These are phyloP conservation scores for Leptopterna dolabrata DNA, from an alignment of 2,888 invertebrate genomes.

Conservation along the genomic window DNA sequence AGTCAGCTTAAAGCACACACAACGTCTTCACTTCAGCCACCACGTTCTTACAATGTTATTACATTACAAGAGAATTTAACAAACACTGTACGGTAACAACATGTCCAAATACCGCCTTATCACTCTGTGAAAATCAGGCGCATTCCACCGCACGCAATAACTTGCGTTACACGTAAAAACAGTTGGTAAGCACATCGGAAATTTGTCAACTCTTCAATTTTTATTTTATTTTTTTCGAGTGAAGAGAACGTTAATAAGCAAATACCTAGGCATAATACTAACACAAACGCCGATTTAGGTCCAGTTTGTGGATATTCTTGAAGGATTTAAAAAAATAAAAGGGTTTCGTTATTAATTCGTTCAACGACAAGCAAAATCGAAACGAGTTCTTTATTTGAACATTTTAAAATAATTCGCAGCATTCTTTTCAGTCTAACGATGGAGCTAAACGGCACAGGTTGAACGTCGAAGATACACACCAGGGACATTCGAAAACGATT, in stretches of 20 bases:
- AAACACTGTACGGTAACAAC: not conserved
- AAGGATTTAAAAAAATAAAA: not conserved
- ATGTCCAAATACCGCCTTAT: not conserved
- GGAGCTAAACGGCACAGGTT: constrained; percentile 13
- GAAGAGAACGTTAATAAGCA: constrained; percentile 48
- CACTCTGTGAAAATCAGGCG: not conserved
- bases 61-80: not conserved
- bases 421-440: constrained; percentile 31
- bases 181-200: constrained; percentile 16
- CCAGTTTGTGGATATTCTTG: not conserved
- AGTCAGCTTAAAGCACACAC: constrained; percentile 49
- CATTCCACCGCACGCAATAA: not conserved
- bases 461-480: too few species aligned
- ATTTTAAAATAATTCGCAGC: constrained; percentile 21
- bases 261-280: constrained; percentile 47
- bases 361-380: not conserved
- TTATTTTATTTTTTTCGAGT: not conserved
- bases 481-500: too few species aligned
- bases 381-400: constrained; percentile 21
- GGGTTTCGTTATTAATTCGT: constrained; percentile 22
- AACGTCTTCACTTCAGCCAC: constrained; percentile 26
- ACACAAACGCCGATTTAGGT: constrained; percentile 6
- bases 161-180: not conserved
- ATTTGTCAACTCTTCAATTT: not conserved
- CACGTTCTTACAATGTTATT: constrained; percentile 20